These are phyloP conservation scores for Eurois occulta DNA, from an alignment of 2,888 invertebrate genomes.

Conservation along the genomic window DNA sequence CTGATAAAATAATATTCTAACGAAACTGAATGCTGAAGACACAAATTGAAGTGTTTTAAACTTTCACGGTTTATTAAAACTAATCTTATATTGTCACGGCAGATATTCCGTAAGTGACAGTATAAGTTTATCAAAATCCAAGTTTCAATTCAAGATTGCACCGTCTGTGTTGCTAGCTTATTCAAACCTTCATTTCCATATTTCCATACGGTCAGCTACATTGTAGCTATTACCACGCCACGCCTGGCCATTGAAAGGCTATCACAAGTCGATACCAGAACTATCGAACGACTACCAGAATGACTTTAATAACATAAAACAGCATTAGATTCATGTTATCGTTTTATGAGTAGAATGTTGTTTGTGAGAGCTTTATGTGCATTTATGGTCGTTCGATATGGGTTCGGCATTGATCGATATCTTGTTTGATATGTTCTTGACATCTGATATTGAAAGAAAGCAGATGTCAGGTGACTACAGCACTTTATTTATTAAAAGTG, in stretches of 20 bases:
- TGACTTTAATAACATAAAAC: constrained; percentile 35
- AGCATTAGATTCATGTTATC: constrained; percentile 34
- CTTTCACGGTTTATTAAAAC: no score
- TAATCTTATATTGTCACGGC: no score
- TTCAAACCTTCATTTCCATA: constrained; percentile 9
- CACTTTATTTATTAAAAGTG: not conserved
- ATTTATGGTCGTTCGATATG: constrained; percentile 28
- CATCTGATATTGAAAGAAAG: not conserved
- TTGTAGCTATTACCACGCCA: constrained; percentile 14
- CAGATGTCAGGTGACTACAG: not conserved
- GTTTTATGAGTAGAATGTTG: constrained; percentile 27
- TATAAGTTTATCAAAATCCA: no score
- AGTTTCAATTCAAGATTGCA: not conserved
- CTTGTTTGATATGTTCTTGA: not conserved
- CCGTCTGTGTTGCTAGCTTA: not conserved
- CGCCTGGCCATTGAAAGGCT: constrained; percentile 29
- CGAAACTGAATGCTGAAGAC: not conserved
- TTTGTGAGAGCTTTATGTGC: constrained; percentile 27
- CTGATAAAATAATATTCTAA: no score
- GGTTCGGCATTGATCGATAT: constrained; percentile 29
- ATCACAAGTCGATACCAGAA: no score
- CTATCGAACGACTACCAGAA: constrained; percentile 31
- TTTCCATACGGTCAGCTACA: constrained; percentile 6
- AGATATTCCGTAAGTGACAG: no score
- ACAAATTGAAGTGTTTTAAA: not conserved